Base-by-base conservation (phyloP, 2,888 invertebrate genomes). In the Lissocephala sabroskyi region DNA sequence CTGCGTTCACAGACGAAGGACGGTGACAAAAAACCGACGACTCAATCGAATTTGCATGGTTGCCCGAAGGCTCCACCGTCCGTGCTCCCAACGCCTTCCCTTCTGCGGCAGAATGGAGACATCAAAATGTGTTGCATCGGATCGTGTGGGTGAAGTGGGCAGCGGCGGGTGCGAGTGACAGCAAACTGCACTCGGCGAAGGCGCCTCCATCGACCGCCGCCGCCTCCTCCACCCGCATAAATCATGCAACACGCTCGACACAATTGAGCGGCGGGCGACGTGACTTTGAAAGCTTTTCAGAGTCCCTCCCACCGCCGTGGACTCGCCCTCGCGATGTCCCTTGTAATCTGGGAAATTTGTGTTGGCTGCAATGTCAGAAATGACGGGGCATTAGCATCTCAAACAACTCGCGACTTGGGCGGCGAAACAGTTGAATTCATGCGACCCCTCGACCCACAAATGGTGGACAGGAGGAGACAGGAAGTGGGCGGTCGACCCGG, bases 31-130 rank as follows among this genome's bases (percentile, higher is more conserved):
- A 37, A 29, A 41, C 29, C 23, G 18, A 19, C 42, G 35, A 33
- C 40, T 49, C 39, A 40, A 43, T 39, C 37, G 23, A 26, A 49
- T 49, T 49, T 49, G 44, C 49, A 49, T 44, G 40, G 33, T 49
- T 44, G 29, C 10, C 39, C 30, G n/a, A n/a, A n/a, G n/a, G n/a
- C n/a, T n/a, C n/a, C n/a, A n/a, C n/a, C n/a, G n/a, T n/a, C n/a
- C n/a, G n/a, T n/a, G n/a, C n/a, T n/a, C n/a, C n/a, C n/a, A n/a
- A n/a, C n/a, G n/a, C n/a, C n/a, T n/a, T n/a, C n/a, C n/a, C n/a
- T n/a, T n/a, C n/a, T n/a, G n/a, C n/a, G n/a, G n/a, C n/a, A n/a
- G n/a, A n/a, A n/a, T n/a, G n/a, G n/a, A n/a, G n/a, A n/a, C n/a
- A n/a, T n/a, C n/a, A n/a, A n/a, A n/a, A n/a, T n/a, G n/a, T n/a